Conservation (phyloP, 1,140 invertebrate genomes). For the Caenorhabditis inopinata region DNA sequence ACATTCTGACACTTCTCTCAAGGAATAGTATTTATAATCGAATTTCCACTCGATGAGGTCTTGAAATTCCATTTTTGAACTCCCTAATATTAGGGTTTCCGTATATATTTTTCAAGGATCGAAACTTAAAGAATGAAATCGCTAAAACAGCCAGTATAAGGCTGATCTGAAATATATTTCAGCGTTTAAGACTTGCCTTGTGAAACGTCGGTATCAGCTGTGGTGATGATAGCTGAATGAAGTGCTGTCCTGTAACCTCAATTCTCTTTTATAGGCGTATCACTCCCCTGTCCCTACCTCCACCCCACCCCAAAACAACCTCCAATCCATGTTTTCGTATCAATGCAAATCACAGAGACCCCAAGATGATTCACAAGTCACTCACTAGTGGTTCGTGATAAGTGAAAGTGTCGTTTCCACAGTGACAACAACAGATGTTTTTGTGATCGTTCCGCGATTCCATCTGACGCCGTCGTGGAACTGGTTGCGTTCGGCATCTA, state of each 20-base stretch:
- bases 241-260: neutral
- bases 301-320: too few relatives aligned
- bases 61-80: too few relatives aligned
- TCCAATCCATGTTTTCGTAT: neutral
- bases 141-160: too few relatives aligned
- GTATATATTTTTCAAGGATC: too few relatives aligned
- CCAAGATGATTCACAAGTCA: neutral
- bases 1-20: too few relatives aligned
- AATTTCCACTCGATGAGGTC: too few relatives aligned
- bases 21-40: too few relatives aligned
- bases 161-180: too few relatives aligned
- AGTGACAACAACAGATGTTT: neutral
- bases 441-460: neutral
- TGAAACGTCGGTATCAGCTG: slow-evolving; percentile 14
- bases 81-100: too few relatives aligned
- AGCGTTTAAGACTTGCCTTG: neutral
- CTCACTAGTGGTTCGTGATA: neutral
- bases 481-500: slow-evolving; percentile 15
- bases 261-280: slow-evolving; percentile 1
- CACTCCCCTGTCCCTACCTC: too few relatives aligned
- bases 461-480: neutral
- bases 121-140: too few relatives aligned
- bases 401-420: slow-evolving; percentile 1
- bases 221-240: slow-evolving; percentile 18
- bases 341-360: neutral